A percentile compares a stretch with the other conserved stretches of the same genome.
These are phyloP conservation scores for Salvator merianae DNA, from an alignment of 2,113 vertebrate species.

Conservation along the genomic window DNA sequence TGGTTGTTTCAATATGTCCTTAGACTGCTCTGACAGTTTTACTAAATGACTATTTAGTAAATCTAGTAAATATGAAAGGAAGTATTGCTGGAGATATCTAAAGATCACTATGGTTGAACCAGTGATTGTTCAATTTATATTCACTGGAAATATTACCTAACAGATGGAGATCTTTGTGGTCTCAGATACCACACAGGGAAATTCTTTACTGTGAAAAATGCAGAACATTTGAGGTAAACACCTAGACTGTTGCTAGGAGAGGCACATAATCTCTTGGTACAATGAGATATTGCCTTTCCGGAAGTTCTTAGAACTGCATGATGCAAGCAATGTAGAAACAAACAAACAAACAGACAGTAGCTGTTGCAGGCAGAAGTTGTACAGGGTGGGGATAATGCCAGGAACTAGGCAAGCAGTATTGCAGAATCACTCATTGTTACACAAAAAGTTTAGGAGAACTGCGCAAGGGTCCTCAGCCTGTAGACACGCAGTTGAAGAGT, in stretches of 20 bases:
- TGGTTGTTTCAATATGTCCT: too few relatives aligned
- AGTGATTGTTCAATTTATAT: not conserved
- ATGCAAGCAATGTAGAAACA: not conserved
- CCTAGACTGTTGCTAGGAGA: not conserved
- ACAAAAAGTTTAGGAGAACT: not conserved
- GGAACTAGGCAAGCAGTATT: not conserved
- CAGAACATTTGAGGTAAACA: not conserved
- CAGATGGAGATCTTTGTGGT: not conserved
- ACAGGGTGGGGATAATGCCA: too few relatives aligned
- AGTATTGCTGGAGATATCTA: not conserved
- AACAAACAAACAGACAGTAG: not conserved
- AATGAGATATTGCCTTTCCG: not conserved
- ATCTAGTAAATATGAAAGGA: not conserved
- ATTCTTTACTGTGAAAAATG: not conserved
- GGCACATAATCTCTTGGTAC: not conserved
- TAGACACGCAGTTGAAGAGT: not conserved
- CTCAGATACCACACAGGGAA: not conserved
- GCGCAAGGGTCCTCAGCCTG: not conserved
- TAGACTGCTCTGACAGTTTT: too few relatives aligned
- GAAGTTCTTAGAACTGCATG: conserved; percentile 3
- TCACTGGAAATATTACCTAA: not conserved
- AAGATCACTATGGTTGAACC: not conserved
- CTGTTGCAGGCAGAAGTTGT: not conserved
- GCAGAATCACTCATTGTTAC: not conserved
- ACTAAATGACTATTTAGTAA: too few relatives aligned